Evolutionary conservation across 53 echinoderm and acorn worm species (phyloP).

Genomic region (Glandiceps talaboti): DNA sequence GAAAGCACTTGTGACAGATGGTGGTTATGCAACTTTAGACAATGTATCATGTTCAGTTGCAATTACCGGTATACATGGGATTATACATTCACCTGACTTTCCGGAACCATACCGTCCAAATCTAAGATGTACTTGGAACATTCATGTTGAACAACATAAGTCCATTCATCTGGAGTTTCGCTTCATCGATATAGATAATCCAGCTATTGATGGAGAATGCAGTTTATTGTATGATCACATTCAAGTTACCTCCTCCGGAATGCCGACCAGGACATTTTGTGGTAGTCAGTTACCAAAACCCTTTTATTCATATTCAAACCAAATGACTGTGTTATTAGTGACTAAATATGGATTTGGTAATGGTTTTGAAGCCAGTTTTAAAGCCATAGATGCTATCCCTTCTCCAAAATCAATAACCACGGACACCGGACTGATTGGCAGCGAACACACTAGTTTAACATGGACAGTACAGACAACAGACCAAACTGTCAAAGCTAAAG

Average conservation of each 20-base stretch:
- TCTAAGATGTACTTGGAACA: conserved; percentile 2
- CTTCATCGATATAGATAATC: conserved; percentile 3
- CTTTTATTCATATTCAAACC: conserved; percentile 3
- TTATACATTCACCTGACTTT: conserved; percentile 3
- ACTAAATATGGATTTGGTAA: conserved; percentile 9
- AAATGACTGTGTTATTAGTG: not conserved
- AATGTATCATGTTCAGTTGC: no score
- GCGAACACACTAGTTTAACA: no score
- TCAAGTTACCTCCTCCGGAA: conserved; percentile 5
- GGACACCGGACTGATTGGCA: no score
- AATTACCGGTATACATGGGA: no score
- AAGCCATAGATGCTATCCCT: not conserved
- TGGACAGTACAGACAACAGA: no score
- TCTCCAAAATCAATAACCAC: no score
- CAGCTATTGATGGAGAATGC: not conserved
- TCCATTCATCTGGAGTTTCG: conserved; percentile 2
- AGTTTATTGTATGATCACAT: conserved; percentile 5
- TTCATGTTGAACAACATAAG: not conserved
- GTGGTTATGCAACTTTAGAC: no score
- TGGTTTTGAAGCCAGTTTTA: conserved; percentile 14
- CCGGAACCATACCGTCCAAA: conserved; percentile 3
- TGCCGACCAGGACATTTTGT: conserved; percentile 7
- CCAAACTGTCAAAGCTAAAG: no score
- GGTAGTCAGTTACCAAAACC: conserved; percentile 10
- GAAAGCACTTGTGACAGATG: no score